phyloP scores from a whole-genome alignment of 2,113 vertebrate genomes.

The Pangasianodon hypophthalmus region DNA sequence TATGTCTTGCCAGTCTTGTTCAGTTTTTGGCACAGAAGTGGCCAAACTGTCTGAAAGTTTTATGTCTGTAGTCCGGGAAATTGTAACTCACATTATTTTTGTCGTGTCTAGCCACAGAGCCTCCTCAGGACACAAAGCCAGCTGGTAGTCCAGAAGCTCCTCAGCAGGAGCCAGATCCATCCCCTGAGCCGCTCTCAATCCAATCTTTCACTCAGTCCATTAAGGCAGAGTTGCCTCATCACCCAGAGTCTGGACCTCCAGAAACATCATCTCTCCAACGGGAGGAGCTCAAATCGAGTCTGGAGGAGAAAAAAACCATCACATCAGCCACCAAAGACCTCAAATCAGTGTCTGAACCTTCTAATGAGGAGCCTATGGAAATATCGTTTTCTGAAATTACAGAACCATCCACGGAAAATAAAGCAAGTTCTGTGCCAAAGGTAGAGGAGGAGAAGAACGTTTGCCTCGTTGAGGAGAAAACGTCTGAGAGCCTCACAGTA shows the following conservation, averaged over 20 bases:
- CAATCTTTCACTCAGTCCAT: constrained; percentile 47
- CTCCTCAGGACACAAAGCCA: constrained; percentile 54
- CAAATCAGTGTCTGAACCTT: constrained; percentile 62
- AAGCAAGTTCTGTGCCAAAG: constrained; percentile 58
- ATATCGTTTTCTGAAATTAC: constrained; percentile 60
- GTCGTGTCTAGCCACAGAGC: constrained; percentile 55
- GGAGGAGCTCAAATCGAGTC: constrained; percentile 63
- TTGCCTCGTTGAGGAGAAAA: constrained; percentile 2
- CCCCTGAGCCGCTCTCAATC: constrained; percentile 44
- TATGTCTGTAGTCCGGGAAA: neutral
- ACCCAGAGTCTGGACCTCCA: constrained; percentile 66
- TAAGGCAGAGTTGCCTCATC: constrained; percentile 65
- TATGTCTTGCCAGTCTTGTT: neutral
- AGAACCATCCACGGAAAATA: constrained; percentile 44
- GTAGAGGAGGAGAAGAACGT: constrained; percentile 58
- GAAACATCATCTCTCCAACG: constrained; percentile 64
- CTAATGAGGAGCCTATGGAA: constrained; percentile 64
- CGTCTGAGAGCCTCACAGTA: neutral
- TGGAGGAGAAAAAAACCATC: constrained; percentile 72
- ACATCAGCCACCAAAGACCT: constrained; percentile 72
- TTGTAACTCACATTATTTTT: neutral
- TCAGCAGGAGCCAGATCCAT: constrained; percentile 54
- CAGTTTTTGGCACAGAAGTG: neutral
- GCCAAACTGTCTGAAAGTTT: neutral
- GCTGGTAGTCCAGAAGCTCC: constrained; percentile 51